Conservation (phyloP, 2,797 vertebrate species). For the Eulemur rubriventer region DNA sequence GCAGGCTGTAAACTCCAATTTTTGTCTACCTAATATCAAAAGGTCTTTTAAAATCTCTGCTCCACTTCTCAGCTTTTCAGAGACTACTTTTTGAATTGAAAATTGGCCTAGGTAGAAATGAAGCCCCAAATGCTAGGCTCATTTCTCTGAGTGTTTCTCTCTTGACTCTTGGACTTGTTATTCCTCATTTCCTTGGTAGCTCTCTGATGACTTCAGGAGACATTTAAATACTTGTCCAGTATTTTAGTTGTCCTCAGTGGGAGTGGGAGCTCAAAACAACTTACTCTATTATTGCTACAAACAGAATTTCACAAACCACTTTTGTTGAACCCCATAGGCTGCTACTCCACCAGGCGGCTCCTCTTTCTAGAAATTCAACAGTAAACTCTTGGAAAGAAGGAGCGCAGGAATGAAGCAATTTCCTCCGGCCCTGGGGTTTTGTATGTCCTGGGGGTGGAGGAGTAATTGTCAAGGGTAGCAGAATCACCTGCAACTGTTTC, state of each 20-base stretch:
- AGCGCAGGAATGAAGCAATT: neutral
- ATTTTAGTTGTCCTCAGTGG: neutral
- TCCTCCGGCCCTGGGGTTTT: neutral
- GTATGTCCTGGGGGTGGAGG: neutral
- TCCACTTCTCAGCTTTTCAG: neutral
- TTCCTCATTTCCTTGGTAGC: neutral
- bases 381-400: neutral
- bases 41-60: neutral
- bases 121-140: neutral
- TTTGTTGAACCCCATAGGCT: neutral
- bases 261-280: neutral
- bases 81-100: neutral
- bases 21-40: neutral
- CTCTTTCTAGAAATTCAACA: neutral
- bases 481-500: neutral
- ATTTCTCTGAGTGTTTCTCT: neutral
- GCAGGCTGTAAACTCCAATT: neutral
- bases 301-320: conserved; percentile 6
- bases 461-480: neutral
- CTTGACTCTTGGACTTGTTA: neutral
- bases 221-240: neutral
- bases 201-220: neutral
- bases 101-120: neutral
- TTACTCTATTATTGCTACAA: neutral
- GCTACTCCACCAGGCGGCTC: neutral